Evolutionary conservation across 1,140 invertebrate genomes (phyloP), one percentile per base, ranked within the genome.

Genomic region (Heliconius melpomene): DNA sequence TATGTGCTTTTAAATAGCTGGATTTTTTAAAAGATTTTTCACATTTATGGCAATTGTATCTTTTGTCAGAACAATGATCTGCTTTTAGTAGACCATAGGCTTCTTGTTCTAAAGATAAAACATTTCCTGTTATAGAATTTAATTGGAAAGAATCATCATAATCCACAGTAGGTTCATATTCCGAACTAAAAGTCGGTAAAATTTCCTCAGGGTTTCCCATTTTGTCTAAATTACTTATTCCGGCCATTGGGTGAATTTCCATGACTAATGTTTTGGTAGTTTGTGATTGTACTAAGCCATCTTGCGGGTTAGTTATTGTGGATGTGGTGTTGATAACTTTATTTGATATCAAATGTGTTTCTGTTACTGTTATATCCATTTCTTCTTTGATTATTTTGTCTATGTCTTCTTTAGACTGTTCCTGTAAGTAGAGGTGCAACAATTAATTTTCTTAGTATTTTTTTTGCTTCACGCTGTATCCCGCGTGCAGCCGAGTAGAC

Each of bases 101-200:
- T 83, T 94, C 92, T 83, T 94, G 91, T 82, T 93, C 92, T 38
- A 94, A 78, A 0, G 93, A 86, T 60, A 93, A 78, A 36, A 92
- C 86, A 80, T 94, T 90, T 7, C 93, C 91, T 8, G 93, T 94
- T 36, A 94, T 94, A 13, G 92, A 93, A 79, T 94, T 94, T 9
- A 94, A 80, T 85, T 92, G 91, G 66, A 92, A 93, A 20, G 84
- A 74, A 36, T 91, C 87, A 74, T 88, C 81, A 74, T 89, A 88
- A 26, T 88, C 54, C 82, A 57, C n/a, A 23, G 32, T 20, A 29
- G 86, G 79, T 75, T 87, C 77, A 46, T 87, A 77, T 75, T 86
- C 81, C 1, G 29, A 46, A 72, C 70, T 60, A n/a, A 79, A 73
- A 8, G 90, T 93, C 13, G 93, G 88, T 60, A 94, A 80, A 66